Evolutionary conservation across 2,888 invertebrate genomes (phyloP).

Genomic region (Cecidostiba fungosa): DNA sequence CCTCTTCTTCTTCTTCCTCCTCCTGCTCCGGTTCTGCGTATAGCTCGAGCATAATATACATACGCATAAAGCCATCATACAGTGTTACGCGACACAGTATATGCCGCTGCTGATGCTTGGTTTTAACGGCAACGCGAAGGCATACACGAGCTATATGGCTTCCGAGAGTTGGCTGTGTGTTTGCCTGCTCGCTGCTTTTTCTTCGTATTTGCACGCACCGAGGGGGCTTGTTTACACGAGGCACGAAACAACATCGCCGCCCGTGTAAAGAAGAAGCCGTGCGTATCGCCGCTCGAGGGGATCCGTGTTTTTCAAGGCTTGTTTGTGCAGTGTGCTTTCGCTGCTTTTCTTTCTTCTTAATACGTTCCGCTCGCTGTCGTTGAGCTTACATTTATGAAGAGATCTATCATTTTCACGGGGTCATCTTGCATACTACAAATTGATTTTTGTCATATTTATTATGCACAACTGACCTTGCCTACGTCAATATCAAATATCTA

Average conservation of each 20-base stretch:
- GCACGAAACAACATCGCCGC: conserved; percentile 8
- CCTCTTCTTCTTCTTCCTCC: neutral
- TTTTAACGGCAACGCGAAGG: conserved; percentile 32
- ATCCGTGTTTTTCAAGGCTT: neutral
- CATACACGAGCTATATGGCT: conserved; percentile 33
- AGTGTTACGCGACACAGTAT: conserved; percentile 62
- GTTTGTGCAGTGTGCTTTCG: neutral
- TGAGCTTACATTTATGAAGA: neutral
- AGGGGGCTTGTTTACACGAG: conserved; percentile 39
- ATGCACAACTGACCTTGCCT: too few species aligned
- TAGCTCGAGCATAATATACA: neutral
- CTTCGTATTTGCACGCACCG: neutral
- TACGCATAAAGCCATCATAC: neutral
- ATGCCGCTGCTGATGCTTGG: neutral
- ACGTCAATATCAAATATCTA: too few species aligned
- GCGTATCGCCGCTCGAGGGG: neutral
- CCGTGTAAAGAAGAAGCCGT: neutral
- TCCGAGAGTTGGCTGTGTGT: conserved; percentile 6
- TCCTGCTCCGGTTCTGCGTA: conserved; percentile 15
- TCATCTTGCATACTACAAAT: too few species aligned
- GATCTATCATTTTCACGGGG: neutral
- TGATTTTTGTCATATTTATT: too few species aligned
- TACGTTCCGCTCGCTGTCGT: neutral
- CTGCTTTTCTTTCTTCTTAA: neutral
- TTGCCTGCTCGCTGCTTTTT: conserved; percentile 1